phyloP scores from a whole-genome alignment of 1,140 invertebrate species.

The Chlorops oryzae region DNA sequence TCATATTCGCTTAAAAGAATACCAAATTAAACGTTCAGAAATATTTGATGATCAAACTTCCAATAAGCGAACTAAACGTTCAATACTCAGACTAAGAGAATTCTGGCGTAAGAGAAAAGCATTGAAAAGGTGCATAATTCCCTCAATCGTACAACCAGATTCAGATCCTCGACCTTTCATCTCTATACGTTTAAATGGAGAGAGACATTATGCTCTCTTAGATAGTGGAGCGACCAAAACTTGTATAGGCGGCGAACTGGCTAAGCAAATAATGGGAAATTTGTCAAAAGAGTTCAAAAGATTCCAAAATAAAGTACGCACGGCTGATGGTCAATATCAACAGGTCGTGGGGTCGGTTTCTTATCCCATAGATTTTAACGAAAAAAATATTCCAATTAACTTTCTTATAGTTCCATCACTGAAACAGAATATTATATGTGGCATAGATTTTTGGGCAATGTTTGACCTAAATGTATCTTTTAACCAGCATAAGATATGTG shows the following conservation, averaged over 20 bases:
- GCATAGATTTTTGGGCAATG: constrained; percentile 15
- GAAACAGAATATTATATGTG: constrained; percentile 9
- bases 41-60: too few species aligned
- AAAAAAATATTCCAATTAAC: constrained; percentile 1
- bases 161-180: too few species aligned
- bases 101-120: too few species aligned
- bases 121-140: neutral
- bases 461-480: constrained; percentile 6
- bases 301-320: neutral
- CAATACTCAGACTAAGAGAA: too few species aligned
- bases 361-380: constrained; percentile 4
- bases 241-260: neutral
- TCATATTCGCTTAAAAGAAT: neutral
- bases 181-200: too few species aligned
- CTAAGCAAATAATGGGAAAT: neutral
- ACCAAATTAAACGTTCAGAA: too few species aligned
- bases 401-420: constrained; percentile 12
- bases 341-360: neutral
- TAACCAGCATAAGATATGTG: neutral
- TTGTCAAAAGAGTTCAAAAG: neutral
- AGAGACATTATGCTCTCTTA: too few species aligned
- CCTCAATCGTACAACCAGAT: neutral
- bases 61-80: too few species aligned
- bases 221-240: neutral
- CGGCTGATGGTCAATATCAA: constrained; percentile 11